Evolutionary conservation across 2,797 vertebrate genomes (phyloP).

Genomic region (Orestias chungarensis): DNA sequence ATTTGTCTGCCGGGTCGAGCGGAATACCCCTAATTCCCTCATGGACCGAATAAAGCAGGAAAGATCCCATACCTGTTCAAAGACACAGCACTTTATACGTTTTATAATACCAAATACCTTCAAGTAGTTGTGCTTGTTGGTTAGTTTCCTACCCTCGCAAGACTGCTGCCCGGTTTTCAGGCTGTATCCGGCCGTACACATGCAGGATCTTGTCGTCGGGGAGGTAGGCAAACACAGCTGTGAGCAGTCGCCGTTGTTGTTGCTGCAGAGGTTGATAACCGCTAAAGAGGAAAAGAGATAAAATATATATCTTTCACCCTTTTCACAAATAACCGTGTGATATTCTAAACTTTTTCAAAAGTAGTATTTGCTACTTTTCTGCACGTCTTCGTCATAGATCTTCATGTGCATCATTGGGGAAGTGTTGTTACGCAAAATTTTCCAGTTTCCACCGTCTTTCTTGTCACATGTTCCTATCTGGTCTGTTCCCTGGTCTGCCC

Average conservation of each 20-base stretch:
- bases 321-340: neutral
- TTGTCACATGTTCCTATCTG: conserved; percentile 96
- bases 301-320: neutral
- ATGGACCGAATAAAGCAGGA: conserved; percentile 95
- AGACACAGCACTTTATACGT: neutral
- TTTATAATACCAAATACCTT: neutral
- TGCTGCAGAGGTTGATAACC: conserved; percentile 90
- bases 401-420: conserved; percentile 98
- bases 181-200: conserved; percentile 97
- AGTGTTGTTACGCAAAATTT: conserved; percentile 90
- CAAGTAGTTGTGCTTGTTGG: conserved; percentile 4
- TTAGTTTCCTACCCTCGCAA: conserved; percentile 84
- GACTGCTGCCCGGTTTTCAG: conserved; percentile 92
- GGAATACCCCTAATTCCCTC: conserved; percentile 97
- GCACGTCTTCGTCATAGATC: conserved; percentile 92
- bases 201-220: conserved; percentile 86
- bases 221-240: conserved; percentile 96
- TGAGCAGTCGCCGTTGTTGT: conserved; percentile 94
- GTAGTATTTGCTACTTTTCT: conserved; percentile 79
- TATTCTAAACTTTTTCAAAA: neutral
- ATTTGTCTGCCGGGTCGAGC: conserved; percentile 93
- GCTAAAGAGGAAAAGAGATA: conserved; percentile 25
- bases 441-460: conserved; percentile 85
- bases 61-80: conserved; percentile 91
- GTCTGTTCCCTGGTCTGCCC: conserved; percentile 95